Evolutionary conservation across 2,113 vertebrate species (phyloP), one percentile per base, ranked within the genome.

Genomic region (human): DNA sequence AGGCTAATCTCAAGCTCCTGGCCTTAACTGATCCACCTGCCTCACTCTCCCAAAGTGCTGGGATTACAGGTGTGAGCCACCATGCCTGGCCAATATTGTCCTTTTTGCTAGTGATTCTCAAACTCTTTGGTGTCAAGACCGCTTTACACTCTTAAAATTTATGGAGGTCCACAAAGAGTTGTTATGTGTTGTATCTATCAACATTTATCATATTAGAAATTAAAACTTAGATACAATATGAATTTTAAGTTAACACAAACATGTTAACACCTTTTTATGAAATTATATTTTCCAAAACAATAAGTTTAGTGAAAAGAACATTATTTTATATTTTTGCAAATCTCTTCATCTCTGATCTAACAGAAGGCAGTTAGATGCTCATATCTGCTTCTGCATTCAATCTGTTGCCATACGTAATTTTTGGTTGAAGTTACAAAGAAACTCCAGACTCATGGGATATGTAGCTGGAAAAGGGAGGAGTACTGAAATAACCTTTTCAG

Each of bases 191-290:
- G 25, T 79, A 79, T 5, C 32, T 52, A 79, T 32, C 75, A 76
- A 38, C 25, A 52, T 50, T 35, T 72, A 59, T 59, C 20, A 59
- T 40, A 86, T 43, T 50, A 92, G 50, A 95, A 80, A 95, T 61
- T 50, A 93, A 93, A 93, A 79, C 25, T 25, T n/a, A 90, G 23
- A 22, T 85, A 52, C 11, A 25, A 59, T 81, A 61, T 48, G 70
- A 79, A 79, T 70, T 85, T 90, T 40, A 86, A 72, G 40, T 80
- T 72, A 86, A 70, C 14, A 92, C 89, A 83, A 86, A 89, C 30
- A 43, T 57, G 18, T 40, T 59, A 68, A 95, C n/a, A 78, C 20
- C 68, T 66, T 48, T 92, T 85, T 43, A 79, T 79, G 59, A 79
- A 70, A 90, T 5, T 45, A 1, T 35, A 57, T 85, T 70, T 95